Evolutionary conservation across 2,888 invertebrate species (phyloP), one percentile per base, ranked within the genome.

Genomic region (Margaritifera margaritifera): DNA sequence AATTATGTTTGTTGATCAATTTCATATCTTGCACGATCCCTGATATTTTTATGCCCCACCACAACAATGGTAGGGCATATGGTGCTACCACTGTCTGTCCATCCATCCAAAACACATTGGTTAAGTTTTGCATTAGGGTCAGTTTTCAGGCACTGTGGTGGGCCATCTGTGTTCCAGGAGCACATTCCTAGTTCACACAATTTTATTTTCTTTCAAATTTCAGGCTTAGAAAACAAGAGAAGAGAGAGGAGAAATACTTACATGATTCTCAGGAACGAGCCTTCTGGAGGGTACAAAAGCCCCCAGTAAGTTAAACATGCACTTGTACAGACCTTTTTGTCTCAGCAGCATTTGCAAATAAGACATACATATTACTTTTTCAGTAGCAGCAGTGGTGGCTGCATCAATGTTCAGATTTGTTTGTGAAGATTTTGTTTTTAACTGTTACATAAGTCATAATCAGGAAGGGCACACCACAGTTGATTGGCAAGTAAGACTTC

Each of bases 201-300:
- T 25, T 50, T 57, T 24, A 24, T 63, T 52, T 42, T 22, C 24
- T 62, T 66, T 25, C 54, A 27, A 70, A 62, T 70, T 80, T 68
- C 83, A 89, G 96, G 80, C 90, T 97, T 87, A 94, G 96, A 60
- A 99, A 99, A 89, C 96, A 97, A 71, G 93, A 97, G 80, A 98
- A 98, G 90, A 98, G 98, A 89, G 95, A 94, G 51, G 99, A 99
- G 89, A 98, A 98, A 91, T 94, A 96, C 85, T 96, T 99, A 74
- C 94, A 95, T 80, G 98, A 99, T 90, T 85, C 96, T 78, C 98
- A 99, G 90, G 99, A 99, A 90, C 93, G 97, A 80, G 98, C 99
- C 64, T 99, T 97, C 91, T 99, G 99, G 99, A 93, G 97, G 79
- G 95, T 98, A 68, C 95, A 97, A 88, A 93, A 97, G 84, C 98